Base-by-base conservation (phyloP, 2,888 invertebrate species). In the Stramonita haemastoma region DNA sequence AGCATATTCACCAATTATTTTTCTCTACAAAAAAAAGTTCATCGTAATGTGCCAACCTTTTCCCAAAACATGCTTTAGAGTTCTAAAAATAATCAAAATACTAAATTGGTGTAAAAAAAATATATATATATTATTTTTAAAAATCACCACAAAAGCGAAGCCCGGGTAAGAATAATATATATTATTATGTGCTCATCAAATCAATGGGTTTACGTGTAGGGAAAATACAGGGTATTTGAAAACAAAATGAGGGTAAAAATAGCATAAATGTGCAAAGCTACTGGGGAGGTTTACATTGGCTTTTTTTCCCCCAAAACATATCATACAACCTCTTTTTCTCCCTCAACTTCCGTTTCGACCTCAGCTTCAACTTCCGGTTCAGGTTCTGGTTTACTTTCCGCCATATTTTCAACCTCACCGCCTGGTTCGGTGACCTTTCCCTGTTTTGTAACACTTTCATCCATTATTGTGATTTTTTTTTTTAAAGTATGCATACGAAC, bases 291-390 rank as follows among this genome's bases (percentile, higher is more conserved):
- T 46, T 46, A 46, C 46, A 46, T 46, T 46, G 46, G 46, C 46
- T 46, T 46, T 46, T 46, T 46, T 46, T 66, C 26, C n/a, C n/a
- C n/a, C n/a, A n/a, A 17, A 66, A 66, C 17, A 5, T 46, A 6
- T 11, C 81, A 46, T 83, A 83, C 81, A 83, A 83, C 81, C 81
- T 83, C 81, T 15, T 79, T 19, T 79, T 32, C 32, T 32, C 13
- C 32, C 13, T 46, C 84, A 57, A 17, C 29, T 84, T 84, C 84
- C 84, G 56, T 56, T 56, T 57, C 57, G 57, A 57, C 22, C 57
- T 84, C 57, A 26, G 57, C 57, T 29, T 84, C 56, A 84, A 57
- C 22, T 29, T 36, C 81, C 81, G 81, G 81, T 46, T 83, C 46
- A 46, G 22, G 15, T 34, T 73, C 70, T 6, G 70, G 56, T 79